Evolutionary conservation across 2,888 invertebrate genomes (phyloP).

Genomic region (Andrena praecox): DNA sequence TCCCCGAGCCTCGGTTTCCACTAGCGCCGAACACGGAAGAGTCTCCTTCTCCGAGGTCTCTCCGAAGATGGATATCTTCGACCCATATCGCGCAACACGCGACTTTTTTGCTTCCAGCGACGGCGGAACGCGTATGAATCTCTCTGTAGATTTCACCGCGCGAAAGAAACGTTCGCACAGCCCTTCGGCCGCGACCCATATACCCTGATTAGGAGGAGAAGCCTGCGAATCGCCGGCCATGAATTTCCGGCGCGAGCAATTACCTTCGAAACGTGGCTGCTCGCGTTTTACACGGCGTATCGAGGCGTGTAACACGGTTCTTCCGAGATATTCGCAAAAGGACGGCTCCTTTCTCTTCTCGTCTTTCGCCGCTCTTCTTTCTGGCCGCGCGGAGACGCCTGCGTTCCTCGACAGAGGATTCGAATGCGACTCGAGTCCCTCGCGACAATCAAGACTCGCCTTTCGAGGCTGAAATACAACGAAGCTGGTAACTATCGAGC

Average conservation of each 20-base stretch:
- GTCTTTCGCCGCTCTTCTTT: background rate
- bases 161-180: slow-evolving; percentile 25
- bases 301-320: background rate
- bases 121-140: background rate
- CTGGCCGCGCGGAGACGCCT: background rate
- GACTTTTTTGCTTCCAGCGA: background rate
- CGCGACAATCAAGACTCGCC: slow-evolving; percentile 41
- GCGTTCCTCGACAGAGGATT: slow-evolving; percentile 26
- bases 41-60: slow-evolving; percentile 15
- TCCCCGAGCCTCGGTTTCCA: slow-evolving; percentile 6
- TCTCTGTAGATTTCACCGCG: slow-evolving; percentile 36
- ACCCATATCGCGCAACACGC: slow-evolving; percentile 21
- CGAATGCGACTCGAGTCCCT: slow-evolving; percentile 29
- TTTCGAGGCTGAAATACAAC: slow-evolving; percentile 35
- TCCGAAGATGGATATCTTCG: slow-evolving; percentile 36
- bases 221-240: background rate
- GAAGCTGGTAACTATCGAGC: slow-evolving; percentile 38
- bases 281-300: background rate
- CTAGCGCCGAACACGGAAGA: slow-evolving; percentile 27
- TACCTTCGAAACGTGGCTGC: background rate
- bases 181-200: slow-evolving; percentile 27
- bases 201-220: slow-evolving; percentile 41
- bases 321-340: background rate
- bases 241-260: slow-evolving; percentile 30
- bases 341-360: background rate